Evolutionary conservation across 2,888 invertebrate species (phyloP).

Genomic region (Pheosia gnoma): DNA sequence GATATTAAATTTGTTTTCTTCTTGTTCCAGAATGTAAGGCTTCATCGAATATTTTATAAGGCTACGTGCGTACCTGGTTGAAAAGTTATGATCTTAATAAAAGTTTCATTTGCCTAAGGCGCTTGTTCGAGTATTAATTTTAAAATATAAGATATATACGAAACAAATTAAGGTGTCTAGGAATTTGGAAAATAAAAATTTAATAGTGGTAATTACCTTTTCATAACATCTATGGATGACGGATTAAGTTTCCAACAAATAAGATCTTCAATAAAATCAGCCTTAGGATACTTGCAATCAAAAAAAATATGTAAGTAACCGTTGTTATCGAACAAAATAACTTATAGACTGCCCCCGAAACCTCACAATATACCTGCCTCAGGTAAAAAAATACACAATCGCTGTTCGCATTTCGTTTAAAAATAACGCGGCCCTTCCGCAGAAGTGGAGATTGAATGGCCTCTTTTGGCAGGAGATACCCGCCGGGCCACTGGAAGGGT

Average conservation of each 20-base stretch:
- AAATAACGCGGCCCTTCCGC: neutral
- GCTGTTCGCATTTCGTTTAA: neutral
- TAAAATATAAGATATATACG: too few species aligned
- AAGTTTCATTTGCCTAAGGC: neutral
- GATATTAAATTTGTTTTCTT: slow-evolving; percentile 6
- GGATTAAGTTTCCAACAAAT: too few species aligned
- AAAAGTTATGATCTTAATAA: neutral
- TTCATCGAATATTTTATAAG: slow-evolving; percentile 7
- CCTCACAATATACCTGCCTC: neutral
- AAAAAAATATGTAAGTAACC: too few species aligned
- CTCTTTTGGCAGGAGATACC: neutral
- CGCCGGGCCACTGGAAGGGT: neutral
- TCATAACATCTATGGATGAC: too few species aligned
- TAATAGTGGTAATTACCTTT: too few species aligned
- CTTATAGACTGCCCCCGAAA: neutral
- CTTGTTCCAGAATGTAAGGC: slow-evolving; percentile 1
- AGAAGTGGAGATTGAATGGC: neutral
- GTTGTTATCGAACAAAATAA: too few species aligned
- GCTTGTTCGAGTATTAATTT: neutral
- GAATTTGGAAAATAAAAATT: too few species aligned
- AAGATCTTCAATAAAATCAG: too few species aligned
- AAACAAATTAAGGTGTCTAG: too few species aligned
- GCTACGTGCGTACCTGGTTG: neutral
- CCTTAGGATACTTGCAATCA: too few species aligned
- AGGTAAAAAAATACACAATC: neutral